Base-by-base conservation (phyloP, 1,140 invertebrate genomes). In the Sycobia sp. region DNA sequence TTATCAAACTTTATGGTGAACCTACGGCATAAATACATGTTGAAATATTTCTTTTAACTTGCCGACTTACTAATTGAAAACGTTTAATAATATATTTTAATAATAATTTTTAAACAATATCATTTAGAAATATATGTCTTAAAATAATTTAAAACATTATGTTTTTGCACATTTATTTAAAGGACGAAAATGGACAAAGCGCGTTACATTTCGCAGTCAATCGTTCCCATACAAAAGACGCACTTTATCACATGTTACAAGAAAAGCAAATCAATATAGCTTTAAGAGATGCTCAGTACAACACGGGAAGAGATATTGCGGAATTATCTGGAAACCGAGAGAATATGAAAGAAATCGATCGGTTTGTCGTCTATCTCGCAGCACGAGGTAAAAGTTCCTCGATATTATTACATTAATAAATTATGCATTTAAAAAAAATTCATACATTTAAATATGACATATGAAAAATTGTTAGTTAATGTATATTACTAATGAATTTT, bases 171-270 rank as follows among this genome's bases (percentile, higher is more conserved):
- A 32, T 32, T 32, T 32, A 32, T 32, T 11, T 7, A 32, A 32
- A 32, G 90, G 92, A 95, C 69, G 92, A 94, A 73, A 89, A 93
- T 67, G 93, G 93, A 0, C 91, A 94, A 75, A 93, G 88, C 44
- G 89, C 94, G 83, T 76, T 95, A n/a, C 94, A 96, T 77, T 94
- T 93, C 77, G 91, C 92, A 2, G 91, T 91, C 0, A 87, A 89
- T 0, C 84, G 91, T 18, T 85, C 90, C 1, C 91, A 93, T 74
- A 86, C 88, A 0, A 84, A 89, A 32, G 90, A 91, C 58, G 90
- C 88, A 0, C 80, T 94, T 7, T 89, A 90, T 71, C 87, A 92
- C 60, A 76, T 94, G 3, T 82, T 95, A 0, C 84, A 90, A 71
- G 91, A 94, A 71, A 86, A 89, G 0, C 87, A 89, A 65, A 86